These are phyloP conservation scores for Manis javanica DNA, from an alignment of 2,797 vertebrate species.

Conservation along the genomic window DNA sequence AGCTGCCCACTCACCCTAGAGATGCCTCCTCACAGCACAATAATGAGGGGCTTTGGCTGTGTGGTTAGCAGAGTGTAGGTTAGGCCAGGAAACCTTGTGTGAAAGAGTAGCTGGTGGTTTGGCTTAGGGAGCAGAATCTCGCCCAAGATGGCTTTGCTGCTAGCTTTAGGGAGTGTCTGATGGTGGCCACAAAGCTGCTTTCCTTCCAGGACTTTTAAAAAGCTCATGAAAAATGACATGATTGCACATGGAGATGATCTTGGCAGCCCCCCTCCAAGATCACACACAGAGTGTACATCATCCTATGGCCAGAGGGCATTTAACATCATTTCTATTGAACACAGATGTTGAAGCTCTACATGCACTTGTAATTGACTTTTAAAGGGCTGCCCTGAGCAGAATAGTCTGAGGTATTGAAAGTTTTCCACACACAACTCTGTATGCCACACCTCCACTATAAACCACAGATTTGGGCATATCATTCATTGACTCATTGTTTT, in stretches of 20 bases:
- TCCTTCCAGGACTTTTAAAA: background rate
- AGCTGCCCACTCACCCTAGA: background rate
- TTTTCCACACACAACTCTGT: background rate
- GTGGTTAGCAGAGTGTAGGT: slow-evolving; percentile 32
- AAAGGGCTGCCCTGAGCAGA: background rate
- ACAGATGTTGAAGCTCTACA: background rate
- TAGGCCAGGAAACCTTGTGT: slow-evolving; percentile 54
- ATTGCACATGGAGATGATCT: background rate
- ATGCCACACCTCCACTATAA: background rate
- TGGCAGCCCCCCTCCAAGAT: background rate
- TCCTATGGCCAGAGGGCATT: background rate
- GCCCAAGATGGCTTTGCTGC: slow-evolving; percentile 54
- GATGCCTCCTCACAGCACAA: background rate
- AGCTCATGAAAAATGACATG: slow-evolving; percentile 35
- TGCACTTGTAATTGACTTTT: background rate
- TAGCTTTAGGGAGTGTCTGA: slow-evolving; percentile 40
- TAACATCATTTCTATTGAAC: background rate
- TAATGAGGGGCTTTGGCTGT: background rate
- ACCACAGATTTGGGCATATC: background rate
- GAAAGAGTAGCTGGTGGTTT: slow-evolving; percentile 63
- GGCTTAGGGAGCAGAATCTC: slow-evolving; percentile 40
- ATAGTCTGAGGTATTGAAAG: background rate
- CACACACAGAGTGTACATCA: background rate
- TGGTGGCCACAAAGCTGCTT: slow-evolving; percentile 32
- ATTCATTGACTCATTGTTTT: background rate